Evolutionary conservation across 2,113 vertebrate genomes (phyloP).

Genomic region (Zosterops japonicus): DNA sequence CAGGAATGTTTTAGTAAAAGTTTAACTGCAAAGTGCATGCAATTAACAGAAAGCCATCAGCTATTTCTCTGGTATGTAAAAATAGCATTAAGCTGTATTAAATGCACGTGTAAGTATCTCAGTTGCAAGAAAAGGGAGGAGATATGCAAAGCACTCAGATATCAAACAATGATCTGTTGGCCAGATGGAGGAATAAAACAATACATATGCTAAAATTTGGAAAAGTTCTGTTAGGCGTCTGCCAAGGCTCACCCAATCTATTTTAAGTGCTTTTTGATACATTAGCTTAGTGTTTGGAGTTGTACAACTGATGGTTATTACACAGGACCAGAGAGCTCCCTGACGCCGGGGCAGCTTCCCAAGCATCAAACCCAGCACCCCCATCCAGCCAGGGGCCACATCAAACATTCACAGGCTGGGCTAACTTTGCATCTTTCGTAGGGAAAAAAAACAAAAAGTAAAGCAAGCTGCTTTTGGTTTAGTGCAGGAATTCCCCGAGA

Average conservation of each 20-base stretch:
- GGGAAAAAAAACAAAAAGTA: neutral
- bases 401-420: neutral
- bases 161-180: constrained; percentile 71
- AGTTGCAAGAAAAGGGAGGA: constrained; percentile 70
- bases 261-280: constrained; percentile 80
- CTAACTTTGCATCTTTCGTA: neutral
- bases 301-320: constrained; percentile 70
- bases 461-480: neutral
- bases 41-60: constrained; percentile 68
- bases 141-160: constrained; percentile 70
- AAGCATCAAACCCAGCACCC: neutral
- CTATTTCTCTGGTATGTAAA: constrained; percentile 62
- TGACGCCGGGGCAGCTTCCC: neutral
- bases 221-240: constrained; percentile 61
- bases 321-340: constrained; percentile 74
- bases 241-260: constrained; percentile 75
- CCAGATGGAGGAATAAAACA: constrained; percentile 76
- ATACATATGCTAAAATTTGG: constrained; percentile 75
- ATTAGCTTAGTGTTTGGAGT: constrained; percentile 80
- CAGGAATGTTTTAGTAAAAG: constrained; percentile 50
- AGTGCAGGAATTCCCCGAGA: neutral
- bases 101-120: constrained; percentile 67
- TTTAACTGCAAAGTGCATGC: constrained; percentile 56
- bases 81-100: constrained; percentile 67
- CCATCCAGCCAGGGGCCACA: neutral